Evolutionary conservation across 37 sponge, comb jelly and placozoan species (phyloP).

Genomic region (Cliona cf. orientalis): DNA sequence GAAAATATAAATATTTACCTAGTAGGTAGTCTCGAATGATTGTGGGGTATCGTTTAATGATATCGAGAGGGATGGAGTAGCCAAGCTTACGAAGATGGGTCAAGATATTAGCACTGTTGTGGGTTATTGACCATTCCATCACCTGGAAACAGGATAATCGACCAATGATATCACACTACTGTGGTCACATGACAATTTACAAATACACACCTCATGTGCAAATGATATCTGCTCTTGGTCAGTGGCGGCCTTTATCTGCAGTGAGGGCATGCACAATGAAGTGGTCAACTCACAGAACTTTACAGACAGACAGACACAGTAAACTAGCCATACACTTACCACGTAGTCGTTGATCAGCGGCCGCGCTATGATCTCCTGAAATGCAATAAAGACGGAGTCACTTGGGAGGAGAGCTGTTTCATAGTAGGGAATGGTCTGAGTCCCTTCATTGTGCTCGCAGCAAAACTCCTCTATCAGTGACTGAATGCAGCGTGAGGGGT

Average conservation of each 20-base stretch:
- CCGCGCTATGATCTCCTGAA: conserved; percentile 68
- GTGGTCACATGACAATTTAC: background rate
- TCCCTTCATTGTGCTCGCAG: background rate
- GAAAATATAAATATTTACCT: background rate
- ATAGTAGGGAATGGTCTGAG: conserved; percentile 49
- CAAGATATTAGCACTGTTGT: conserved; percentile 53
- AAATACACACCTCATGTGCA: conserved; percentile 51
- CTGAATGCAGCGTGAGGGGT: background rate
- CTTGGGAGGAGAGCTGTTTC: conserved; percentile 39
- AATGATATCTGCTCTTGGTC: conserved; percentile 51
- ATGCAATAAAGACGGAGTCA: conserved; percentile 19
- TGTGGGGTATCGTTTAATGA: conserved; percentile 32
- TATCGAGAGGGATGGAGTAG: conserved; percentile 50
- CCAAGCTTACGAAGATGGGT: conserved; percentile 60
- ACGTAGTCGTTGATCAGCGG: conserved; percentile 69
- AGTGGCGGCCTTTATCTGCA: conserved; percentile 51
- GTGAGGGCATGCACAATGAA: background rate
- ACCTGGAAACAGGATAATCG: conserved; percentile 10
- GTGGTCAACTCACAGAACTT: background rate
- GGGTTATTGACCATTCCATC: conserved; percentile 65
- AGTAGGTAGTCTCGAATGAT: conserved; percentile 41
- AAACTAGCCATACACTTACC: conserved; percentile 39
- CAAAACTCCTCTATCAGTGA: conserved; percentile 20
- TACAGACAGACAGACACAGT: background rate
- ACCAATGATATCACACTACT: background rate